A percentile compares a stretch with the other conserved stretches of the same genome.
phyloP scores from a whole-genome alignment of 2,797 vertebrate species.

The Acanthiza pusilla region DNA sequence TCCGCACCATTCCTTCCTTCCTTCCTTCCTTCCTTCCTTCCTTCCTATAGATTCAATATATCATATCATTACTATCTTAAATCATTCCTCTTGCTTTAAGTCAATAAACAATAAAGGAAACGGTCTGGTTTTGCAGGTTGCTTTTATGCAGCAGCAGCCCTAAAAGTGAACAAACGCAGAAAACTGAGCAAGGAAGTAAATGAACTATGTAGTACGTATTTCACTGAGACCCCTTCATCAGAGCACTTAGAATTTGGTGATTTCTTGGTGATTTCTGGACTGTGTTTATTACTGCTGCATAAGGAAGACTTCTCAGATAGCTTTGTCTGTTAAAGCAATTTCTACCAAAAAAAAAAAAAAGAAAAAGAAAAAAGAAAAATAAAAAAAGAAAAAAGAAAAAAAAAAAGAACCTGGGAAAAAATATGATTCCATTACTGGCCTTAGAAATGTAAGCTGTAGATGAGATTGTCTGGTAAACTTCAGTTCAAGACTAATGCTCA shows the following conservation, averaged over 20 bases:
- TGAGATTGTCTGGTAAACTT: neutral
- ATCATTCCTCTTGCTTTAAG: neutral
- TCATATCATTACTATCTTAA: neutral
- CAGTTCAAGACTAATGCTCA: neutral
- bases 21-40: too few relatives aligned
- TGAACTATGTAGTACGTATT: neutral
- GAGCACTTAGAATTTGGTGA: neutral
- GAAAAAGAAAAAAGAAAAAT: neutral
- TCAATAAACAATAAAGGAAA: neutral
- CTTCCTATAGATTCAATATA: neutral
- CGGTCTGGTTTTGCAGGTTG: neutral
- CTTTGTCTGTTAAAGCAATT: neutral
- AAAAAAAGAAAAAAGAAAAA: neutral
- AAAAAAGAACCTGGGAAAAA: neutral
- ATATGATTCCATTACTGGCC: neutral
- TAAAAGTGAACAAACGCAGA: neutral
- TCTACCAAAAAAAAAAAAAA: neutral
- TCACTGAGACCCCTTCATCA: neutral
- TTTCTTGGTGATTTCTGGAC: neutral
- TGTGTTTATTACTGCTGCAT: neutral
- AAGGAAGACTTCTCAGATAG: neutral
- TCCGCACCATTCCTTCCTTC: too few relatives aligned
- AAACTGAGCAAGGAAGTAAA: neutral
- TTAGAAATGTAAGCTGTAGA: neutral
- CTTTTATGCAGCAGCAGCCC: neutral